Evolutionary conservation across 2,113 vertebrate species (phyloP).

Genomic region (Lanius collurio): DNA sequence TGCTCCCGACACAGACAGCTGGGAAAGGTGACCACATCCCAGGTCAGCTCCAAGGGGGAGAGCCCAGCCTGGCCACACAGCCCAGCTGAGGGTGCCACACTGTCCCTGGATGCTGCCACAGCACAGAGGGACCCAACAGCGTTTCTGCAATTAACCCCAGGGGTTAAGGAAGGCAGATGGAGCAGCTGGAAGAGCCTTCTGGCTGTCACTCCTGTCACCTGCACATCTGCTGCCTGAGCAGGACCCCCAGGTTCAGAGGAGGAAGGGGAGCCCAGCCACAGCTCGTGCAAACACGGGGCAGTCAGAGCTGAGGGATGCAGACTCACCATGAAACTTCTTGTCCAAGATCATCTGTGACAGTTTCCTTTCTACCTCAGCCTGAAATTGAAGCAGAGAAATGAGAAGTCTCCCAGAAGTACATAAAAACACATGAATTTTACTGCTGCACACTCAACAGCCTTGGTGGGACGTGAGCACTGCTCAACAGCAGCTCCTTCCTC

Average conservation of each 20-base stretch:
- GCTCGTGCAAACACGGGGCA: fast-evolving
- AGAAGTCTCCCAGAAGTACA: background rate
- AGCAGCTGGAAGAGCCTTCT: background rate
- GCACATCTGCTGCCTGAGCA: background rate
- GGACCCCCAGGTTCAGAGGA: background rate
- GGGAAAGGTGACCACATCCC: background rate
- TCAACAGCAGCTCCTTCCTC: background rate
- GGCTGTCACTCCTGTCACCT: background rate
- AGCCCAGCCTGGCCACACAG: background rate
- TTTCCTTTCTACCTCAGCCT: conserved; percentile 97
- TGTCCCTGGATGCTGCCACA: background rate
- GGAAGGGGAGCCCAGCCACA: background rate
- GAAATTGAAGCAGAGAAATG: conserved; percentile 64
- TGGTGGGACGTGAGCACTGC: background rate
- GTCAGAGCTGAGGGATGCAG: background rate
- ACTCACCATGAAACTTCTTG: conserved; percentile 97
- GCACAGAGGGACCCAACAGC: background rate
- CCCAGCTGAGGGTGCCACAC: background rate
- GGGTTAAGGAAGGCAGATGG: background rate
- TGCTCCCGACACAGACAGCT: fast-evolving
- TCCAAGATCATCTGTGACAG: conserved; percentile 99
- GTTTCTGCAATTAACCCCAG: background rate
- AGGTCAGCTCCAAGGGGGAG: background rate
- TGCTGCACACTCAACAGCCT: background rate
- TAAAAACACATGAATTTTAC: fast-evolving